A percentile compares a stretch with the other conserved stretches of the same genome.
Conservation (phyloP, 2,113 vertebrate genomes). For the Microcebus lehilahytsara region DNA sequence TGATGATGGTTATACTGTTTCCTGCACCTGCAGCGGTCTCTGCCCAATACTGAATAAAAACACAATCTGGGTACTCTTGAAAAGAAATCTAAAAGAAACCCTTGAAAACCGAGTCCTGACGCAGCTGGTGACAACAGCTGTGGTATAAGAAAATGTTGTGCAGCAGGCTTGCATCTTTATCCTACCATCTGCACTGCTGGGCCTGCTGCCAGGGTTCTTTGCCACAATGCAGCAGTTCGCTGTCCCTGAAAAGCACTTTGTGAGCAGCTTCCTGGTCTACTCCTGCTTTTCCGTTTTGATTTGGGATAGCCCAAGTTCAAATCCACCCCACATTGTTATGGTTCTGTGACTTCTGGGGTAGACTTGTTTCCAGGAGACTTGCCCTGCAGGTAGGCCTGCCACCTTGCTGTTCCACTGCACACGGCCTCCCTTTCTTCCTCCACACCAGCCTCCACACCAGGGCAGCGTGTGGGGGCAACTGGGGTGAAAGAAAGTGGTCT, state of each 20-base stretch:
- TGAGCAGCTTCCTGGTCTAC: constrained; percentile 10
- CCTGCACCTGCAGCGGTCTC: constrained; percentile 11
- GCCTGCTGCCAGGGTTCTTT: not conserved
- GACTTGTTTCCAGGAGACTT: not conserved
- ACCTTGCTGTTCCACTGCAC: fast-evolving
- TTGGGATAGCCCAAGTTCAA: not conserved
- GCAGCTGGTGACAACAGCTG: not conserved
- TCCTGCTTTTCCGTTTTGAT: not conserved
- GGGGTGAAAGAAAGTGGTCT: not conserved
- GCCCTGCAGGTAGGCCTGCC: fast-evolving
- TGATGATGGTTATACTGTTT: not conserved
- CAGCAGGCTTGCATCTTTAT: not conserved
- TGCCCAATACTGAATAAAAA: not conserved
- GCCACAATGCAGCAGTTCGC: not conserved
- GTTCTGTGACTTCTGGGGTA: not conserved
- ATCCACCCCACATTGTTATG: not conserved
- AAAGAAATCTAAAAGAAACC: constrained; percentile 47
- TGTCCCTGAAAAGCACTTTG: constrained; percentile 13
- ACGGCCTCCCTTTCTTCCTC: not conserved
- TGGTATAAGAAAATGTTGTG: not conserved
- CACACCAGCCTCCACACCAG: not conserved
- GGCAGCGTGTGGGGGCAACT: too few species aligned
- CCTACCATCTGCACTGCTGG: not conserved
- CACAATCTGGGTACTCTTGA: constrained; percentile 41
- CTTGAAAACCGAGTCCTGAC: constrained; percentile 32